Percentiles rank a stretch among this genome's conserved stretches.
Evolutionary conservation across 2,888 invertebrate genomes (phyloP).

Genomic region (Polydrusus pterygomalis): DNA sequence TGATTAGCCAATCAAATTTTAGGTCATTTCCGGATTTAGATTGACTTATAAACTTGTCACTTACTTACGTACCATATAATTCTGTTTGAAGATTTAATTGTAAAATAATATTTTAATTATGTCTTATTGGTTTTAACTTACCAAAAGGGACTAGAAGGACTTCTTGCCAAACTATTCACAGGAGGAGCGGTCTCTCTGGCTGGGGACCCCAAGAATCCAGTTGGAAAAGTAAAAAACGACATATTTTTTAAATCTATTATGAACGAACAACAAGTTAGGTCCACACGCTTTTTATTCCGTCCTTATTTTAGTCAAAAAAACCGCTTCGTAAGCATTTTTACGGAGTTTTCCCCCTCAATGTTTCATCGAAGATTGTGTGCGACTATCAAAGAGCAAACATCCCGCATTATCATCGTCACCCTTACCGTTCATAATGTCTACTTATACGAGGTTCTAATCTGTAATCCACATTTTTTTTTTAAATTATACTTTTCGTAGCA

Average conservation of each 20-base stretch:
- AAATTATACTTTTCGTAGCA: too few species aligned
- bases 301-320: slow-evolving; percentile 31
- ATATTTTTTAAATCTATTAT: slow-evolving; percentile 45
- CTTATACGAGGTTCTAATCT: background rate
- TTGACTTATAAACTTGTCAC: background rate
- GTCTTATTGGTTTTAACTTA: slow-evolving; percentile 58
- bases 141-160: slow-evolving; percentile 63
- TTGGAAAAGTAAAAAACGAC: slow-evolving; percentile 65
- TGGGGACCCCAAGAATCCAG: slow-evolving; percentile 62
- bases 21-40: background rate
- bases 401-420: slow-evolving; percentile 13
- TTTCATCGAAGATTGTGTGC: slow-evolving; percentile 46
- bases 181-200: slow-evolving; percentile 64
- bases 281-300: background rate
- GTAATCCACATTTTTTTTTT: too few species aligned
- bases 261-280: background rate
- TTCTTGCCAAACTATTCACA: slow-evolving; percentile 57
- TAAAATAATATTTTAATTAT: background rate
- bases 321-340: slow-evolving; percentile 53
- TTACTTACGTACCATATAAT: too few species aligned
- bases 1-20: background rate
- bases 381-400: slow-evolving; percentile 44
- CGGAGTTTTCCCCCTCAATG: background rate
- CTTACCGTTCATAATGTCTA: background rate
- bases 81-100: background rate